phyloP scores from a whole-genome alignment of 2,797 vertebrate genomes.

The Arvicola amphibius region DNA sequence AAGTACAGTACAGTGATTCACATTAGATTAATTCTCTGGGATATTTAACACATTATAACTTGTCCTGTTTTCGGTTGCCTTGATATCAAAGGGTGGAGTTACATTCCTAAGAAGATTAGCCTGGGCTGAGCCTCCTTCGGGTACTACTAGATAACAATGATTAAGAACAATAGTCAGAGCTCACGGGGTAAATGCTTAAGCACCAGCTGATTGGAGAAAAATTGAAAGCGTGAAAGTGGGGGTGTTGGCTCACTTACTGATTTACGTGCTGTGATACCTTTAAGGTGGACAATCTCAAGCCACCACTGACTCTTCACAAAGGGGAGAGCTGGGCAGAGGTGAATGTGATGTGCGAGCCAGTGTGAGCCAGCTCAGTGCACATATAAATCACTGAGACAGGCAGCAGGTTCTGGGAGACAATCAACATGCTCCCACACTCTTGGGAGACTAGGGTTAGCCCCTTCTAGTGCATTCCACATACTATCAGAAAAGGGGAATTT shows the following conservation, averaged over 20 bases:
- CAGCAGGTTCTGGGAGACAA: neutral
- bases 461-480: neutral
- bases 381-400: neutral
- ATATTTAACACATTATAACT: neutral
- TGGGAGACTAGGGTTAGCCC: neutral
- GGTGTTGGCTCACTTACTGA: neutral
- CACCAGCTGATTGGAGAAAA: neutral
- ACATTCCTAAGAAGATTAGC: neutral
- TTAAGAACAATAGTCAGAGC: slow-evolving; percentile 7
- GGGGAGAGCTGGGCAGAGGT: neutral
- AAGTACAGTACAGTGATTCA: neutral
- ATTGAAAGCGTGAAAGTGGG: neutral
- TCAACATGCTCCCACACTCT: neutral
- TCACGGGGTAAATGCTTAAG: neutral
- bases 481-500: neutral
- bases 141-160: neutral
- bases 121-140: neutral
- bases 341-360: too few relatives aligned
- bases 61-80: neutral
- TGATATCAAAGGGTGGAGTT: neutral
- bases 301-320: neutral
- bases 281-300: neutral
- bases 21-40: neutral
- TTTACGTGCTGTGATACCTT: neutral
- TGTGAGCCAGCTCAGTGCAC: neutral